Conservation (phyloP, 2,113 vertebrate species). For the Hippopotamus amphibius region DNA sequence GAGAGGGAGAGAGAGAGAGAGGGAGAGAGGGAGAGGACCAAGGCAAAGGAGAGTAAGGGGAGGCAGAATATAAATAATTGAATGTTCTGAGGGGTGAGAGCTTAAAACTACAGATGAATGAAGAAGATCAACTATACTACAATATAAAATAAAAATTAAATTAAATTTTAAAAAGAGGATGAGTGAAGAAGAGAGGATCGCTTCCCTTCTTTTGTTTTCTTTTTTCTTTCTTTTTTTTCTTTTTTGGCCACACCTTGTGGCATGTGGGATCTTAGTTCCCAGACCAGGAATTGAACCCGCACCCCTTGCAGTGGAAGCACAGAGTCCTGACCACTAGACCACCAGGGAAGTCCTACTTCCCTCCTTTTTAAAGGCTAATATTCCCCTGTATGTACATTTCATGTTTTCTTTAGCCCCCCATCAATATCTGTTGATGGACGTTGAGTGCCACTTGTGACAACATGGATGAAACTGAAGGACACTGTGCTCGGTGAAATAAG, state of each 20-base stretch:
- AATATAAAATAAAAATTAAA: neutral
- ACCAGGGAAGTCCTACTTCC: neutral
- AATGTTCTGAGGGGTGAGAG: fast-evolving
- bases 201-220: neutral
- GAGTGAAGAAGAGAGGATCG: neutral
- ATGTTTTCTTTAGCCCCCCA: neutral
- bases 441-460: neutral
- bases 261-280: no score
- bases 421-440: neutral
- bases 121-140: neutral
- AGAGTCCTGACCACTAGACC: no score
- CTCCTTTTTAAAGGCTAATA: neutral
- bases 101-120: neutral
- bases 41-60: neutral
- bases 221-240: no score
- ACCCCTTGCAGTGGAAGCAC: no score
- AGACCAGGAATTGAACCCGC: no score
- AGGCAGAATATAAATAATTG: neutral
- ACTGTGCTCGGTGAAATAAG: neutral
- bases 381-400: no score
- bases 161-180: neutral
- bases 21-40: neutral
- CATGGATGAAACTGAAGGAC: neutral
- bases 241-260: no score
- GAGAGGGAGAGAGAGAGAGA: no score